A percentile compares a stretch with the other conserved stretches of the same genome.
Evolutionary conservation across 2,888 invertebrate species (phyloP).

Genomic region (Nasonovia ribisnigri): DNA sequence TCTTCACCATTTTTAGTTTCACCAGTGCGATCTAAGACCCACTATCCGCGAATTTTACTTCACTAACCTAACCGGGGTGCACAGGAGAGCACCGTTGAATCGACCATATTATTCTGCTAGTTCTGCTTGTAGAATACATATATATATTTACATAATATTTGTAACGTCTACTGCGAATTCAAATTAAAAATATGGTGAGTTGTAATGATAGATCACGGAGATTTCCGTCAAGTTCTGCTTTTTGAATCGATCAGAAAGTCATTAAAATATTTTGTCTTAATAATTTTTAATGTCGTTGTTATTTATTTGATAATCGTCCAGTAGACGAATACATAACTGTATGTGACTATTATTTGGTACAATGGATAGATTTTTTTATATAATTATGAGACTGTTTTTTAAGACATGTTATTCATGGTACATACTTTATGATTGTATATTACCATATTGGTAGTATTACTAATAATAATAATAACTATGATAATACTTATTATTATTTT

Average conservation of each 20-base stretch:
- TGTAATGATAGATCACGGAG: neutral
- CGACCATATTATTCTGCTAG: neutral
- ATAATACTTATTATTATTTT: neutral
- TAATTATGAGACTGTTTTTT: neutral
- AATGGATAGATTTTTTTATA: neutral
- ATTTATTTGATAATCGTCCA: neutral
- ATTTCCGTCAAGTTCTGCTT: neutral
- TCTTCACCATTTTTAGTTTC: neutral
- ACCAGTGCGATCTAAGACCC: neutral
- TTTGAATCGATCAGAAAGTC: neutral
- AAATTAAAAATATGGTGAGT: constrained; percentile 46
- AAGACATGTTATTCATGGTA: too few relatives aligned
- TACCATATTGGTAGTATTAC: neutral
- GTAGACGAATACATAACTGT: neutral
- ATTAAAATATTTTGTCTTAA: neutral
- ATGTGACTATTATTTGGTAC: neutral
- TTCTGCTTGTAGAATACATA: neutral
- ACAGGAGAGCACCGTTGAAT: neutral
- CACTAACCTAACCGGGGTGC: neutral
- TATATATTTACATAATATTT: neutral
- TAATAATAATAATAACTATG: neutral
- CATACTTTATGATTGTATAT: too few relatives aligned
- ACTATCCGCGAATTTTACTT: neutral
- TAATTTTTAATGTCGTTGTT: neutral
- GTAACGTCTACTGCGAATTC: constrained; percentile 17